These are phyloP conservation scores for Anarrhichthys ocellatus DNA, from an alignment of 2,113 vertebrate species.

Conservation along the genomic window DNA sequence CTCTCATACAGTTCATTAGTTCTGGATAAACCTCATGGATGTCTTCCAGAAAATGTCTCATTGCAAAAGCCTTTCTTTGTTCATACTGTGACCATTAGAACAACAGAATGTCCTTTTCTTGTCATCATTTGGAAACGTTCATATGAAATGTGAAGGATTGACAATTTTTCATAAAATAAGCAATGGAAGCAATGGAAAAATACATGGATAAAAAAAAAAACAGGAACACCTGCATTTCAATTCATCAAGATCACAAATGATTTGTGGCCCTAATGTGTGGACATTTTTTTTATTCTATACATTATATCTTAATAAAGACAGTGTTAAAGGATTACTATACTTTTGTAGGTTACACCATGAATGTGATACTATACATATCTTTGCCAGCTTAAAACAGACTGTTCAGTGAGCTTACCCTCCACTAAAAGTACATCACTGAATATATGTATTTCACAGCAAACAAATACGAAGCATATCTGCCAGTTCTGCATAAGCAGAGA, in stretches of 20 bases:
- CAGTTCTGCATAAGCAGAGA: conserved; percentile 35
- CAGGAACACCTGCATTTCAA: neutral
- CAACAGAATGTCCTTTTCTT: neutral
- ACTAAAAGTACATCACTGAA: conserved; percentile 29
- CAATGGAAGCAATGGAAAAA: too few species aligned
- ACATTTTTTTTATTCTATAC: neutral
- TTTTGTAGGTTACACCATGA: neutral
- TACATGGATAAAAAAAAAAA: neutral
- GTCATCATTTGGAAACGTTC: too few species aligned
- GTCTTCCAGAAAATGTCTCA: neutral
- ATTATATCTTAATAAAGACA: neutral
- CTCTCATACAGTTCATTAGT: neutral
- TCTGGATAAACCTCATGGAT: neutral
- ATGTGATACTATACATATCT: conserved; percentile 31
- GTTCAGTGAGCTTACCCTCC: conserved; percentile 14
- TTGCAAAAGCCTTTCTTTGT: neutral
- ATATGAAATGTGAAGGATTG: too few species aligned
- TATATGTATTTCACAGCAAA: conserved; percentile 37
- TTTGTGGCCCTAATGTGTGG: neutral
- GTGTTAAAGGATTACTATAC: conserved; percentile 5
- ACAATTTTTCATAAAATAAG: too few species aligned
- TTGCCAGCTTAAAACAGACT: neutral
- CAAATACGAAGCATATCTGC: conserved; percentile 13
- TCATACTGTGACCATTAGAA: neutral
- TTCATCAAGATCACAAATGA: neutral